Base-by-base conservation (phyloP, 2,113 vertebrate genomes). In the Pteropus alecto region DNA sequence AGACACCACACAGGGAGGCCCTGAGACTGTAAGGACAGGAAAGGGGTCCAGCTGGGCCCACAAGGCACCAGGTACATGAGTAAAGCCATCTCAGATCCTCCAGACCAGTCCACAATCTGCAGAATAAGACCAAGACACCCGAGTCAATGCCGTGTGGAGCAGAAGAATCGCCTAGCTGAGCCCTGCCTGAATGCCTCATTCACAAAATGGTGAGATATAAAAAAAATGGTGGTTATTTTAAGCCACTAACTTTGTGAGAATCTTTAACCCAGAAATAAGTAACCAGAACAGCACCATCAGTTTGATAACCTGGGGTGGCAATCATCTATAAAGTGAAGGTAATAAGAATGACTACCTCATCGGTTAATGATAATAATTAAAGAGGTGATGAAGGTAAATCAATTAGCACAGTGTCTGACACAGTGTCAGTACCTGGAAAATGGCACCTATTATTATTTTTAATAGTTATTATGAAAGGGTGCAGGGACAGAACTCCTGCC, bases 111-210 rank as follows among this genome's bases (percentile, higher is more conserved):
- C 46, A 71, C 58, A 33, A 38, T 5, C 61, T 43, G 33, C 61
- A 21, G 30, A 21, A 13, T 9, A 41, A 30, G 41, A 58, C n/a
- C 1, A 0, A 87, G 46, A 51, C 48, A 65, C 16, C 43, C 10
- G 16, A 48, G 41, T 5, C 60, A n/a, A 28, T 41, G 71, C 0
- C 1, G 1, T 1, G 0, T 33, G n/a, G 30, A 38, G 24, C 48
- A 26, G 19, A 91, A 85, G 60, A 60, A 18, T 16, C 16, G 1
- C 68, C 33, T 30, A 41, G 28, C 14, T 33, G 15, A 87, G 43
- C 35, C 51, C 71, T 33, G 33, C 38, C 70, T 30, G 13, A 38
- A 43, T 24, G 11, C 11, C 33, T 92, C 60, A 35, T 22, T 18
- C 8, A 14, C 22, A 54, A 14, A 60, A 71, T 7, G 7, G 30